Evolutionary conservation across 2,113 vertebrate genomes (phyloP), one percentile per base, ranked within the genome.

Genomic region (Gymnocephalus cernua): DNA sequence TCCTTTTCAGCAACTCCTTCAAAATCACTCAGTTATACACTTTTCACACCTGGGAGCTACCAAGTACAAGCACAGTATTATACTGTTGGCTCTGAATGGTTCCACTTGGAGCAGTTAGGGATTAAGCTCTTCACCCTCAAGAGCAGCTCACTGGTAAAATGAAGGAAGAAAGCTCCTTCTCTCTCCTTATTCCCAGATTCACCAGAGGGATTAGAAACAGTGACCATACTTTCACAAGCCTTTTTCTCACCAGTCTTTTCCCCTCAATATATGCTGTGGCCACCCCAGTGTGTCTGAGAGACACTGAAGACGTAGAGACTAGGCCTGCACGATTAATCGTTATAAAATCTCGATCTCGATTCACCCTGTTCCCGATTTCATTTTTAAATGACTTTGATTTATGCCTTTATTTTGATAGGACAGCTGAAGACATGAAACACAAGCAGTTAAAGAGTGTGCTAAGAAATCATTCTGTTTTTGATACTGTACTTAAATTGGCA

Each of bases 21-120:
- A 76, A 58, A 80, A 84, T 77, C 85, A 80, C 67, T 83, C 76
- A 77, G 57, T 78, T 87, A 73, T 80, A 87, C 83, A 92, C 71
- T 83, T 85, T 75, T 80, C 70, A 85, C 82, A 90, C 84, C 87
- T 85, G 81, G 74, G 85, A 88, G 71, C 76, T 64, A 51, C 77
- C 3, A 3, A 81, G 73, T 71, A 84, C 75, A 80, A 74, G 77
- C 51, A 25, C 75, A 66, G 80, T 61, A 85, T 90, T 87, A 75
- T 63, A 62, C 67, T 54, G 62, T 73, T 63, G 80, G 76, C 76
- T 84, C 35, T 86, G 69, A 86, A 88, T 80, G 68, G 76, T 77
- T 91, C 83, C 85, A 79, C 63, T 80, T 41, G 75, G 78, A 80
- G 79, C 70, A 79, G 61, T 89, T 66, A 77, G 74, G 86, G 87